A percentile compares a stretch with the other conserved stretches of the same genome.
Conservation (phyloP, 2,888 invertebrate species). For the Stratiomys singularior region DNA sequence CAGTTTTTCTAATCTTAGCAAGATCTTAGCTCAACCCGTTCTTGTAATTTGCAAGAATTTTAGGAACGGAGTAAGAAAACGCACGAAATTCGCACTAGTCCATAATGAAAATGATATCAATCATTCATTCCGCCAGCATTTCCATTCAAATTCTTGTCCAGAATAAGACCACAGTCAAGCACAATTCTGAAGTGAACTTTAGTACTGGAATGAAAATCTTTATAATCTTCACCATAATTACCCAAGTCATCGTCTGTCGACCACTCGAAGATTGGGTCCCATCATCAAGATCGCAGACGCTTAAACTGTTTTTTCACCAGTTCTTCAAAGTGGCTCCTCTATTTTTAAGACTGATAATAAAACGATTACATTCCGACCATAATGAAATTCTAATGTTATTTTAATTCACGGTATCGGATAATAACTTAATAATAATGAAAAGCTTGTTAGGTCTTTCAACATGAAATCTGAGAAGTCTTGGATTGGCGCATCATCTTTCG, state of each 20-base stretch:
- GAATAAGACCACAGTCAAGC: background rate
- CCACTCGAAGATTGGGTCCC: background rate
- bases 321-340: background rate
- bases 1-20: too few species aligned
- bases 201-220: background rate
- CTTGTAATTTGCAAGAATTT: too few species aligned
- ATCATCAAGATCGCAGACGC: background rate
- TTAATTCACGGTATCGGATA: constrained; percentile 42
- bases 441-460: constrained; percentile 35
- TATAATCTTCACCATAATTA: constrained; percentile 6
- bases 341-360: constrained; percentile 25
- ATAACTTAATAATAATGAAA: constrained; percentile 43
- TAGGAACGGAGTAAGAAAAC: too few species aligned
- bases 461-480: constrained; percentile 6
- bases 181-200: background rate
- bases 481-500: background rate
- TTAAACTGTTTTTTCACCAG: background rate
- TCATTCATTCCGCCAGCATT: background rate
- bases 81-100: background rate
- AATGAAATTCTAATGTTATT: constrained; percentile 45
- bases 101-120: constrained; percentile 8
- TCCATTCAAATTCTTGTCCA: background rate
- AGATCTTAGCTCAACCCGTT: too few species aligned
- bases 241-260: background rate
- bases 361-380: constrained; percentile 24